phyloP scores from a whole-genome alignment of 2,888 invertebrate genomes.

The Pachydiplax longipennis region DNA sequence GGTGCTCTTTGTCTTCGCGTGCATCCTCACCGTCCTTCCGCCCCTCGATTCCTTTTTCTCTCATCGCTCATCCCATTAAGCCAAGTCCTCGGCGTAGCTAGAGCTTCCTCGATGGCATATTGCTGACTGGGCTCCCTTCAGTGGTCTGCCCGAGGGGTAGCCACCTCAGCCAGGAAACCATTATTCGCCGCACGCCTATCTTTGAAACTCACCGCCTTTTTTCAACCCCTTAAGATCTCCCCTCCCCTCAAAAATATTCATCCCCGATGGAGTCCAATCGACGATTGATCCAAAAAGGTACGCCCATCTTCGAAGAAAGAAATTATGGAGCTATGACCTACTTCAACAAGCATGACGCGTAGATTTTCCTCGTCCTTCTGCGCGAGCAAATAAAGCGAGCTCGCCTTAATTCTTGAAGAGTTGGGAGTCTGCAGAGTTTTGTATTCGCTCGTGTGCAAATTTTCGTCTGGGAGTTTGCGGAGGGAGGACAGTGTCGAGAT shows the following conservation, averaged over 20 bases:
- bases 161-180: conserved; percentile 34
- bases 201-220: background rate
- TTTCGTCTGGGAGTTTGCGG: background rate
- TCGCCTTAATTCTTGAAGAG: background rate
- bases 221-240: background rate
- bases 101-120: conserved; percentile 32
- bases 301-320: background rate
- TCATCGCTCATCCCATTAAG: conserved; percentile 25
- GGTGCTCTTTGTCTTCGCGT: conserved; percentile 3
- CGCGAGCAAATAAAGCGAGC: background rate
- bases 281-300: too few relatives aligned
- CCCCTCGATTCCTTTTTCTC: background rate
- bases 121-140: conserved; percentile 4
- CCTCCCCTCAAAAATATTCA: background rate
- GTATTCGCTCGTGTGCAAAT: background rate
- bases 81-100: background rate
- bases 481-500: background rate
- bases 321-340: background rate
- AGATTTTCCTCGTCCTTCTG: background rate
- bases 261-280: background rate
- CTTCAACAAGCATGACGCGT: background rate
- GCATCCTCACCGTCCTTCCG: background rate
- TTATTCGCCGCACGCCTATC: conserved; percentile 15
- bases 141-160: background rate
- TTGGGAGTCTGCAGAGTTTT: background rate